These are phyloP conservation scores for Blastobasis adustella DNA, from an alignment of 2,888 invertebrate genomes.

Conservation along the genomic window DNA sequence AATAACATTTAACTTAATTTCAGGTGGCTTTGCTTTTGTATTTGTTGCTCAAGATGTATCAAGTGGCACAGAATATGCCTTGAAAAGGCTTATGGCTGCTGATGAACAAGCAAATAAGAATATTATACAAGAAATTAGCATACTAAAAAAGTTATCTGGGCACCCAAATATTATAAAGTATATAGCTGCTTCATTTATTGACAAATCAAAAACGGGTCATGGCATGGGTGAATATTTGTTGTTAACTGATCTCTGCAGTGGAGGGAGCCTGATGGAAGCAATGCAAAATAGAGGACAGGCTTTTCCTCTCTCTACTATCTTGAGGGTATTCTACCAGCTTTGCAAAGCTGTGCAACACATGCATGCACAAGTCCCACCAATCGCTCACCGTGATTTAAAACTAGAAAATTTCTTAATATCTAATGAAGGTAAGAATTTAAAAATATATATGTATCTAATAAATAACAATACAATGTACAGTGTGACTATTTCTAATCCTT, in stretches of 20 bases:
- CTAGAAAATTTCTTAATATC: slow-evolving; percentile 95
- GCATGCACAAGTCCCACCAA: slow-evolving; percentile 92
- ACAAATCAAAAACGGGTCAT: slow-evolving; percentile 85
- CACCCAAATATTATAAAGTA: slow-evolving; percentile 95
- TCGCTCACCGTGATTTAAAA: slow-evolving; percentile 97
- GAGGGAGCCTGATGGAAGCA: slow-evolving; percentile 83
- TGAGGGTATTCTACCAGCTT: slow-evolving; percentile 93
- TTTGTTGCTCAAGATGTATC: slow-evolving; percentile 94
- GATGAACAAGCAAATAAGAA: slow-evolving; percentile 87
- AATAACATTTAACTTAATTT: slow-evolving; percentile 33
- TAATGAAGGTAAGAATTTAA: slow-evolving; percentile 76
- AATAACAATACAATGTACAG: no score
- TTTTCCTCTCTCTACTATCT: slow-evolving; percentile 80
- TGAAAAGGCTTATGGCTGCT: slow-evolving; percentile 90
- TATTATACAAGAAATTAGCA: slow-evolving; percentile 88
- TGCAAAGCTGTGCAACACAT: slow-evolving; percentile 93
- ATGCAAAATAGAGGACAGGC: slow-evolving; percentile 75
- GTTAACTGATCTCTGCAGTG: slow-evolving; percentile 94
- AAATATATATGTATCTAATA: no score
- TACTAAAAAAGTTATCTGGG: slow-evolving; percentile 90
- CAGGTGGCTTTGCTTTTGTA: slow-evolving; percentile 97
- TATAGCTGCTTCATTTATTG: slow-evolving; percentile 87
- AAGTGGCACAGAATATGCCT: slow-evolving; percentile 91
- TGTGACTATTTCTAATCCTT: no score
- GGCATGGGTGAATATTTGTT: slow-evolving; percentile 93